These are phyloP conservation scores for Graptemys geographica DNA, from an alignment of 2,797 vertebrate species.

Conservation along the genomic window DNA sequence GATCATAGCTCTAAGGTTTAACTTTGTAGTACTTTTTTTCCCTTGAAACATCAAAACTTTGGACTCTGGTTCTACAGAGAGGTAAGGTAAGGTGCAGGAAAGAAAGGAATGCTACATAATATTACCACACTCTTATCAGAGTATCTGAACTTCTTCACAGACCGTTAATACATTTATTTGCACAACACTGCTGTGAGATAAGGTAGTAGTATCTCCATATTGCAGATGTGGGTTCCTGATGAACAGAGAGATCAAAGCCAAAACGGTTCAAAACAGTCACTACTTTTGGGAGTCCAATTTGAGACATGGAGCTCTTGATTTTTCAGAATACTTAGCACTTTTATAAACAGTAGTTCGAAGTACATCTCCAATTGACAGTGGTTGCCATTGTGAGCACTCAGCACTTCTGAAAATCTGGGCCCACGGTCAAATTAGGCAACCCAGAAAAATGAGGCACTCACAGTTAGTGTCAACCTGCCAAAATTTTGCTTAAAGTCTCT, in stretches of 20 bases:
- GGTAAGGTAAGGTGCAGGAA: neutral
- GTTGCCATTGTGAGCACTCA: neutral
- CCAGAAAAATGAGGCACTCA: neutral
- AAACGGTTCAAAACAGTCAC: neutral
- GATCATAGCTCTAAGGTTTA: neutral
- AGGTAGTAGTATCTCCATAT: neutral
- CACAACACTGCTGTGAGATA: neutral
- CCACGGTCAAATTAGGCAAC: neutral
- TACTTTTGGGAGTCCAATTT: neutral
- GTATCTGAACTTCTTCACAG: neutral
- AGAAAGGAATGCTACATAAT: neutral
- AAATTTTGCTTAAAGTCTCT: neutral
- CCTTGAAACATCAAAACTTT: neutral
- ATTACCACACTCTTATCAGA: neutral
- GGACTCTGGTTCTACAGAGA: neutral
- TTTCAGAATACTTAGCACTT: no score
- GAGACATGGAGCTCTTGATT: no score
- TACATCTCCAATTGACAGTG: neutral
- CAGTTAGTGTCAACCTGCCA: neutral
- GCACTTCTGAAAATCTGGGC: neutral
- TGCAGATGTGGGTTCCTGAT: neutral
- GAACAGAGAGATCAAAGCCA: rapidly evolving
- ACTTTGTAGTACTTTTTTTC: rapidly evolving
- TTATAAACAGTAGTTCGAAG: no score
- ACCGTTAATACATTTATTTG: no score